Evolutionary conservation across 2,797 vertebrate species (phyloP).

Genomic region (Phaenicophaeus curvirostris): DNA sequence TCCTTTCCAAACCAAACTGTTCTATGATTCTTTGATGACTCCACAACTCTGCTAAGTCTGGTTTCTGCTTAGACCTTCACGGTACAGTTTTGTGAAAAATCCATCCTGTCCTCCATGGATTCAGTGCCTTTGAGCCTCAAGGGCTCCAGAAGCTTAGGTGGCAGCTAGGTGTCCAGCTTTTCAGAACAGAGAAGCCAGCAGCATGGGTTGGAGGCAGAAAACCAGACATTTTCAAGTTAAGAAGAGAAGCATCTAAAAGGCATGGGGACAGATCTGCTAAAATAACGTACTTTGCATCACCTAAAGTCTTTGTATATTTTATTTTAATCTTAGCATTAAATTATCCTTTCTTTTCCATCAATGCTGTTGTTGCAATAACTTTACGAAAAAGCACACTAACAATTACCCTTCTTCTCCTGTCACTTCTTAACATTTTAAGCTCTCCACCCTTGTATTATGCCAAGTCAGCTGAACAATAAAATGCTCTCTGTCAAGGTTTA

Average conservation of each 20-base stretch:
- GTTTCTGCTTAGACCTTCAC: background rate
- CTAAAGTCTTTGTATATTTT: background rate
- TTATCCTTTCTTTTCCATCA: background rate
- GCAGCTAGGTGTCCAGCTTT: background rate
- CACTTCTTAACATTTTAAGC: background rate
- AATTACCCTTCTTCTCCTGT: constrained; percentile 12
- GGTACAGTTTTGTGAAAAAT: background rate
- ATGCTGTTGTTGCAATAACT: background rate
- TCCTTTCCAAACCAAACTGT: too few relatives aligned
- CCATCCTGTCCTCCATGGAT: background rate
- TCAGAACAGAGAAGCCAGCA: background rate
- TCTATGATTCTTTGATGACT: too few relatives aligned
- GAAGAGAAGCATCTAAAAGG: background rate
- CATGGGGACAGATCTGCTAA: background rate
- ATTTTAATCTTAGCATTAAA: background rate
- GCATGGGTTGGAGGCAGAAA: accelerated
- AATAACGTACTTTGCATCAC: background rate
- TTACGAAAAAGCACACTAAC: background rate
- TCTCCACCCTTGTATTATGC: constrained; percentile 33
- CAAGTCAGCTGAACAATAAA: constrained; percentile 61
- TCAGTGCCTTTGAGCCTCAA: background rate
- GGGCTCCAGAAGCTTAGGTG: background rate
- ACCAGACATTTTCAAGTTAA: background rate
- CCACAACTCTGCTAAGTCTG: too few relatives aligned
- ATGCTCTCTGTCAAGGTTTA: constrained; percentile 36